Evolutionary conservation across 2,797 vertebrate genomes (phyloP).

Genomic region (Anabacerthia variegaticeps): DNA sequence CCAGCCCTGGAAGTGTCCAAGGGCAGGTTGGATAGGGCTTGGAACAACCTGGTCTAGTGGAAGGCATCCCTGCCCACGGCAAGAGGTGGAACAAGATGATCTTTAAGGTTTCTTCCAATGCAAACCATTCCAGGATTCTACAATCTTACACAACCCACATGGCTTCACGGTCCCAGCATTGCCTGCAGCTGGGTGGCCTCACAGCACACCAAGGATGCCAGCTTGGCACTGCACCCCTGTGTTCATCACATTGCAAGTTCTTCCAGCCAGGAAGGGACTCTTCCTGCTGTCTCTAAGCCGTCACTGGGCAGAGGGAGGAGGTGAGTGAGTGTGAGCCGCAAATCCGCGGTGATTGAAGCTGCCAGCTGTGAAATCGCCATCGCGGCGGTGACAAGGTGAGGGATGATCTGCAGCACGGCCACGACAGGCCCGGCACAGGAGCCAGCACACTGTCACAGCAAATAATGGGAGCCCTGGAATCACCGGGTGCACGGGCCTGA

Average conservation of each 20-base stretch:
- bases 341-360: slow-evolving; percentile 13
- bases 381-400: slow-evolving; percentile 44
- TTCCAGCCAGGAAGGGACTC: background rate
- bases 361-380: slow-evolving; percentile 58
- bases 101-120: background rate
- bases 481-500: background rate
- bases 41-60: background rate
- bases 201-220: background rate
- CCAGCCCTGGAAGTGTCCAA: background rate
- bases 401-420: background rate
- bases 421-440: slow-evolving; percentile 16
- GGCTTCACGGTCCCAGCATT: rapidly evolving
- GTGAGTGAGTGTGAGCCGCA: background rate
- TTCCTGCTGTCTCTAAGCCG: background rate
- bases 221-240: rapidly evolving
- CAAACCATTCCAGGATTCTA: background rate
- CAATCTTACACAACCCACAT: rapidly evolving
- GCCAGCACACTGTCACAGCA: slow-evolving; percentile 52
- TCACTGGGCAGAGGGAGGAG: background rate
- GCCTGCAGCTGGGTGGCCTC: rapidly evolving
- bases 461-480: background rate
- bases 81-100: background rate
- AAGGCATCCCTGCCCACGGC: background rate
- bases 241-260: background rate
- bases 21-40: rapidly evolving